Evolutionary conservation across 2,113 vertebrate species (phyloP).

Genomic region (Syrmaticus mikado): DNA sequence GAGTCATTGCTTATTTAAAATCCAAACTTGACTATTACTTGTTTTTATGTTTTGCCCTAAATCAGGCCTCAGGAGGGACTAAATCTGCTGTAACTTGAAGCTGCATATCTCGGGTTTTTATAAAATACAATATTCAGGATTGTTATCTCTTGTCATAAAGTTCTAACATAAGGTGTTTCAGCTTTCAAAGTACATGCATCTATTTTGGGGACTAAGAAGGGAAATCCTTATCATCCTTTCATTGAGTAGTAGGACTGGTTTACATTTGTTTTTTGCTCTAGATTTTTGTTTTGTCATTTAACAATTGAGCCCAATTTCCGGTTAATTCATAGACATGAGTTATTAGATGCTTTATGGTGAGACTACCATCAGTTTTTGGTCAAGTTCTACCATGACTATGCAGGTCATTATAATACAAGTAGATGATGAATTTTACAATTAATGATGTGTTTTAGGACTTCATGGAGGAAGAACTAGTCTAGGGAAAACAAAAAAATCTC

Average conservation of each 20-base stretch:
- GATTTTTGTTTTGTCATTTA: not conserved
- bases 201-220: not conserved
- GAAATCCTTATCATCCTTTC: not conserved
- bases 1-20: not conserved
- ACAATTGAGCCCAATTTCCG: conserved; percentile 17
- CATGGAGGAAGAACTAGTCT: not conserved
- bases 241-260: not conserved
- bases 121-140: not conserved
- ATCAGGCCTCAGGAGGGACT: not conserved
- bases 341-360: not conserved
- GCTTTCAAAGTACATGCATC: not conserved
- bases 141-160: not conserved
- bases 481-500: not conserved
- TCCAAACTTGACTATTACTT: not conserved
- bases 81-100: not conserved
- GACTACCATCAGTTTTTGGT: not conserved
- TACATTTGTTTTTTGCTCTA: not conserved
- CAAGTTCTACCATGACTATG: not conserved
- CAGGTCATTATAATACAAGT: not conserved
- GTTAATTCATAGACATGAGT: not conserved
- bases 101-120: not conserved
- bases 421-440: not conserved
- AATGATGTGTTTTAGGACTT: not conserved
- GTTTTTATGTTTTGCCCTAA: not conserved
- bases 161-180: not conserved